Conservation (phyloP, 1,140 invertebrate species). For the Octopus sinensis region DNA sequence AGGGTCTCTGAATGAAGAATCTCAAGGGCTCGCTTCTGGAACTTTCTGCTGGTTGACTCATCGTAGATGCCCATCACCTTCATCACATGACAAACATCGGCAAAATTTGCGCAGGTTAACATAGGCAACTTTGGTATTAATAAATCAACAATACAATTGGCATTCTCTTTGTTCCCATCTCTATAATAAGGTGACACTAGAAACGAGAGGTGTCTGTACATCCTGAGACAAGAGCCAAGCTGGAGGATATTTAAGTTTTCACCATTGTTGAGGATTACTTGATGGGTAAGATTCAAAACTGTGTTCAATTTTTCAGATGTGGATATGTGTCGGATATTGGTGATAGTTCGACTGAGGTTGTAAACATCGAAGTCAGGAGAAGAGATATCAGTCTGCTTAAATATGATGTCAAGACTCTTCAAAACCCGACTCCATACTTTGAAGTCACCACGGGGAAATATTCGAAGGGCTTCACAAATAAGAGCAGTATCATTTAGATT, state of each 20-base stretch:
- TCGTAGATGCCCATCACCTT: neutral
- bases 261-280: neutral
- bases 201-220: neutral
- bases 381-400: neutral
- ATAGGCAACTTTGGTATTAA: neutral
- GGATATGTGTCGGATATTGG: neutral
- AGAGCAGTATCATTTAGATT: neutral
- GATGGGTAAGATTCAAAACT: neutral
- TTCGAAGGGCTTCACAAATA: neutral
- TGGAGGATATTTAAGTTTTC: neutral
- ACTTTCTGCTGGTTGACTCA: too few relatives aligned
- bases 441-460: constrained; percentile 1
- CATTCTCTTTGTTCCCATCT: neutral
- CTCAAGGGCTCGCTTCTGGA: neutral
- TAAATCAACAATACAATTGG: neutral
- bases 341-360: neutral
- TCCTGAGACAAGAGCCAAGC: neutral
- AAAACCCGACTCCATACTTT: neutral
- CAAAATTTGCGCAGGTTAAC: neutral
- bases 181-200: neutral
- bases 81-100: neutral
- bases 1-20: neutral
- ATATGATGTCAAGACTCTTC: neutral
- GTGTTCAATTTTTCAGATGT: neutral
- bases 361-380: neutral